These are phyloP conservation scores for Schizothorax lantsangensis DNA, from an alignment of 2,797 vertebrate genomes.

Conservation along the genomic window DNA sequence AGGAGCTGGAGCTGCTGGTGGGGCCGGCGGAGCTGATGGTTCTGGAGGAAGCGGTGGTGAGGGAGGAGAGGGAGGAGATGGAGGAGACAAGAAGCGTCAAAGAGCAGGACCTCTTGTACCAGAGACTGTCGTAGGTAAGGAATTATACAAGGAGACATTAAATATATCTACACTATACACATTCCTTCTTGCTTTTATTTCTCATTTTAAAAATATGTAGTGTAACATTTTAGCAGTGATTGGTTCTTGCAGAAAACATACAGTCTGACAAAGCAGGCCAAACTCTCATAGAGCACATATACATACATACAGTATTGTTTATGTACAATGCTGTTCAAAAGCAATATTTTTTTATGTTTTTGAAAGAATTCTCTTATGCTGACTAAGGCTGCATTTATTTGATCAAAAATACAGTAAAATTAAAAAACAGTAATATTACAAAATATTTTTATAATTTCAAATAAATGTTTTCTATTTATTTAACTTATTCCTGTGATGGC, in stretches of 20 bases:
- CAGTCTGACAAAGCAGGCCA: background rate
- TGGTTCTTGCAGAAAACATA: background rate
- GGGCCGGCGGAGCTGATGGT: conserved; percentile 37
- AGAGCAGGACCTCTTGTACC: conserved; percentile 66
- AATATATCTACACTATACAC: background rate
- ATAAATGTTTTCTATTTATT: background rate
- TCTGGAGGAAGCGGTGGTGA: conserved; percentile 26
- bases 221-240: background rate
- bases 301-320: background rate
- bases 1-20: conserved; percentile 45
- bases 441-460: background rate
- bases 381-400: background rate
- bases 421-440: background rate
- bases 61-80: conserved; percentile 22
- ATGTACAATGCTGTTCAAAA: background rate
- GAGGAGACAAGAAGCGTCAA: conserved; percentile 59
- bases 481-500: background rate
- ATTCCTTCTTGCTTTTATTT: background rate
- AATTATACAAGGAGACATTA: conserved; percentile 14
- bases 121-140: conserved; percentile 75
- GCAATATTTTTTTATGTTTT: background rate
- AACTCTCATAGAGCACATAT: background rate
- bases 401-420: background rate
- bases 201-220: background rate
- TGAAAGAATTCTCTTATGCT: background rate